phyloP scores from a whole-genome alignment of 2,888 invertebrate species.

The Xestobium rufovillosum region DNA sequence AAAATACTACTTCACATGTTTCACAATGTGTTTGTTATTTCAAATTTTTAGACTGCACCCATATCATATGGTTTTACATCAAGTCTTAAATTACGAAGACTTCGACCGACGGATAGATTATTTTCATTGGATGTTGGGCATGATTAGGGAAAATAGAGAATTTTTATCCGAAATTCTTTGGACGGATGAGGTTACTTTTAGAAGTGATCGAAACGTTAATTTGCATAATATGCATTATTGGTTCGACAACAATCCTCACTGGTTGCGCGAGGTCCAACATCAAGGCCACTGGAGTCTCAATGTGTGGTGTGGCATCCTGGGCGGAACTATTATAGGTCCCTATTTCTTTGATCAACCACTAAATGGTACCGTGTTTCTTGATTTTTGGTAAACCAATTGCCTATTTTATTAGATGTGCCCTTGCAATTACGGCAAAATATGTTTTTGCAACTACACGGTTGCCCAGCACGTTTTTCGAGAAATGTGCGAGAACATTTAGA shows the following conservation, averaged over 20 bases:
- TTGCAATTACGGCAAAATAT: too few species aligned
- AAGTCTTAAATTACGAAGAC: slow-evolving; percentile 9
- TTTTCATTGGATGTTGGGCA: slow-evolving; percentile 11
- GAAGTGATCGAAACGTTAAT: slow-evolving; percentile 4
- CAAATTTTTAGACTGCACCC: slow-evolving; percentile 10
- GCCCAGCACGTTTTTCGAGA: too few species aligned
- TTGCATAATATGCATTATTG: slow-evolving; percentile 11
- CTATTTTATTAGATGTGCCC: slow-evolving; percentile 19
- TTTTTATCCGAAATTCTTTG: too few species aligned
- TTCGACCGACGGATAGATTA: slow-evolving; percentile 10
- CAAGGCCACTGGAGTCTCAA: slow-evolving; percentile 25
- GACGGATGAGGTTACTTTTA: slow-evolving; percentile 11
- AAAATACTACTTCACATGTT: too few species aligned
- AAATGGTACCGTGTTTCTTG: slow-evolving; percentile 16
- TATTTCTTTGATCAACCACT: slow-evolving; percentile 20
- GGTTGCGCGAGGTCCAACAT: slow-evolving; percentile 24
- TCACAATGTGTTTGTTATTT: slow-evolving; percentile 4
- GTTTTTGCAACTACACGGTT: too few species aligned
- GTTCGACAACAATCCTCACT: slow-evolving; percentile 27
- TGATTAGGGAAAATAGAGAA: slow-evolving; percentile 3
- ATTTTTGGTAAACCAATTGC: slow-evolving; percentile 17
- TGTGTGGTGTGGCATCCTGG: slow-evolving; percentile 23
- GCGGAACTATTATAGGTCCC: slow-evolving; percentile 16
- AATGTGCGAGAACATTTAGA: too few species aligned
- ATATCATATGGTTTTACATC: slow-evolving; percentile 12